Evolutionary conservation across 2,113 vertebrate species (phyloP), one percentile per base, ranked within the genome.

Genomic region (Acrocephalus kingi): DNA sequence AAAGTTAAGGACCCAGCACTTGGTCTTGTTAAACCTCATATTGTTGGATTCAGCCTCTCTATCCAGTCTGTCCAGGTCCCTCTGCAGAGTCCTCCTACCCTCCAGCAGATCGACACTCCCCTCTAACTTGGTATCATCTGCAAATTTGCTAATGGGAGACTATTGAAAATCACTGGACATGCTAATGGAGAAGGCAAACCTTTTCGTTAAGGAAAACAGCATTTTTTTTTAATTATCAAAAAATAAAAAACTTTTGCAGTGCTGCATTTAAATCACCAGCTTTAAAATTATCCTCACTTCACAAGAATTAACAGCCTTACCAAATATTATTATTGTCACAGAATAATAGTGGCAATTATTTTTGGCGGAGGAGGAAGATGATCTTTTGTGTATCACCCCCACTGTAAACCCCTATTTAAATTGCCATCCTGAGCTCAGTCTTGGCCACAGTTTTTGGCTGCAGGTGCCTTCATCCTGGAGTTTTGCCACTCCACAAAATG

Each of bases 391-490:
- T 75, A n/a, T 75, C 71, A 31, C 28, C 43, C 22, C 43, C n/a
- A 46, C 43, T 1, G 4, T 35, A 76, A 87, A 48, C 59, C 48
- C 9, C 18, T 69, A 35, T 66, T 96, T 91, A 72, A 94, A 69
- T 22, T 62, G 49, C 30, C 46, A 73, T 76, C 75, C 87, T 61
- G 33, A 78, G 54, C 58, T 93, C 35, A 18, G 66, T 43, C 78
- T 91, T 45, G 13, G 46, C 63, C 69, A 55, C 81, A 82, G 66
- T 51, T 87, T 89, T 79, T 85, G 84, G 62, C 67, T 91, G 95
- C 90, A 90, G 94, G 91, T 95, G 93, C 63, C 59, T 87, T 84
- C 51, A 76, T 95, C 54, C 84, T 3, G 16, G 90, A 91, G 58
- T 84, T 94, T 68, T 13, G 2, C 28, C 4, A 15, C 54, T 62